Conservation (phyloP, 2,888 invertebrate genomes). For the Eudemis profundana region DNA sequence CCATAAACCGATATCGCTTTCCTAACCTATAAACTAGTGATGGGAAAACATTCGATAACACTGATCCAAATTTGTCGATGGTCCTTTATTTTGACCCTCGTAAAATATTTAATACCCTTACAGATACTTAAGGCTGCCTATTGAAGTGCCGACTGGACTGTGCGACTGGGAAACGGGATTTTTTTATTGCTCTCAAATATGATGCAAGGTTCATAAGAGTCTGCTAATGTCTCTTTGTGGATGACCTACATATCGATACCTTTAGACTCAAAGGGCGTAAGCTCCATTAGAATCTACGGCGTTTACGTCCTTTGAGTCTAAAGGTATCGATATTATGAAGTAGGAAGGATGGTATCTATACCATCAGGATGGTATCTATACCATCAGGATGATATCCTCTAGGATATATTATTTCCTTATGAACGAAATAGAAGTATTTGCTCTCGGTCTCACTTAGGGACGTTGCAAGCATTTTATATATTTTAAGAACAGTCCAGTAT, state of each 20-base stretch:
- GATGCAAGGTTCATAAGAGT: conserved; percentile 11
- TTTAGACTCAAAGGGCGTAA: no score
- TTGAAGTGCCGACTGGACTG: conserved; percentile 50
- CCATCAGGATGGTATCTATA: no score
- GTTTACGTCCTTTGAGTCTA: no score
- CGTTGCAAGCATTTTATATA: no score
- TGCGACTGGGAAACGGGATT: conserved; percentile 23
- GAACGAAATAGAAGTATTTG: no score
- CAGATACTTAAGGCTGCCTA: conserved; percentile 54
- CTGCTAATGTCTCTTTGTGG: conserved; percentile 9
- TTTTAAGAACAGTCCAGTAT: no score
- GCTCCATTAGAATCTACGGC: no score
- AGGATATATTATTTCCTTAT: no score
- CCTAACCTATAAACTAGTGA: conserved; percentile 63
- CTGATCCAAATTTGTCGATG: conserved; percentile 64
- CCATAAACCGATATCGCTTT: conserved; percentile 63
- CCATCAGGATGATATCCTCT: no score
- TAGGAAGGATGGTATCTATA: no score
- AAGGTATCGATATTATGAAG: no score
- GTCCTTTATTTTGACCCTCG: conserved; percentile 71
- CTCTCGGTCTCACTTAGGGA: no score
- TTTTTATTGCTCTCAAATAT: conserved; percentile 1
- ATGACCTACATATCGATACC: conserved; percentile 13
- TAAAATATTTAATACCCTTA: conserved; percentile 69
- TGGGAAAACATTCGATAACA: conserved; percentile 65